Percentiles rank a stretch among this genome's conserved stretches.
Evolutionary conservation across 2,797 vertebrate genomes (phyloP).

Genomic region (Poeciliopsis presidionis): DNA sequence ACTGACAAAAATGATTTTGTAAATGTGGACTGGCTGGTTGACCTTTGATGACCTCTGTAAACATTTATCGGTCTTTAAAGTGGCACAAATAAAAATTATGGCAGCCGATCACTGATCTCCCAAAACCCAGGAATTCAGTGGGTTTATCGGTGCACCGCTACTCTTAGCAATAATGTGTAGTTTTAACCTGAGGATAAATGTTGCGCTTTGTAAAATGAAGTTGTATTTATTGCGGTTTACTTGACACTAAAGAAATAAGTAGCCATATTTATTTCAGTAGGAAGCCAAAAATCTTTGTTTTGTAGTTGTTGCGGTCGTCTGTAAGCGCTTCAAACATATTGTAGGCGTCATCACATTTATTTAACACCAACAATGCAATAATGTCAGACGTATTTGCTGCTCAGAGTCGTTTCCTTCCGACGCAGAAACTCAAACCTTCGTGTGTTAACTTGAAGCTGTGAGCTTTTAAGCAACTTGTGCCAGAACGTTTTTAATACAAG

Average conservation of each 20-base stretch:
- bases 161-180: constrained; percentile 45
- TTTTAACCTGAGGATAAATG: not conserved
- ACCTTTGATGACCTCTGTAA: no score
- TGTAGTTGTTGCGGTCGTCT: constrained; percentile 40
- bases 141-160: constrained; percentile 7
- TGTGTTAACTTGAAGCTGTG: not conserved
- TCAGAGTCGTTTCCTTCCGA: not conserved
- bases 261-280: constrained; percentile 62
- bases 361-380: constrained; percentile 32
- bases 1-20: no score
- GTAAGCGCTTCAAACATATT: constrained; percentile 28
- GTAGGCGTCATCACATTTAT: constrained; percentile 15
- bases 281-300: constrained; percentile 44
- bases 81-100: no score
- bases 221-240: constrained; percentile 30
- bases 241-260: constrained; percentile 23
- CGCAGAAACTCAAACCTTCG: not conserved
- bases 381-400: not conserved
- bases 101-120: no score
- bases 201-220: constrained; percentile 5
- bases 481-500: not conserved
- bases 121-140: no score
- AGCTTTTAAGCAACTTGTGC: not conserved
- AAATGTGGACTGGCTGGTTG: no score
- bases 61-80: no score